phyloP scores from a whole-genome alignment of 1,140 invertebrate species.

The Philaenus spumarius region DNA sequence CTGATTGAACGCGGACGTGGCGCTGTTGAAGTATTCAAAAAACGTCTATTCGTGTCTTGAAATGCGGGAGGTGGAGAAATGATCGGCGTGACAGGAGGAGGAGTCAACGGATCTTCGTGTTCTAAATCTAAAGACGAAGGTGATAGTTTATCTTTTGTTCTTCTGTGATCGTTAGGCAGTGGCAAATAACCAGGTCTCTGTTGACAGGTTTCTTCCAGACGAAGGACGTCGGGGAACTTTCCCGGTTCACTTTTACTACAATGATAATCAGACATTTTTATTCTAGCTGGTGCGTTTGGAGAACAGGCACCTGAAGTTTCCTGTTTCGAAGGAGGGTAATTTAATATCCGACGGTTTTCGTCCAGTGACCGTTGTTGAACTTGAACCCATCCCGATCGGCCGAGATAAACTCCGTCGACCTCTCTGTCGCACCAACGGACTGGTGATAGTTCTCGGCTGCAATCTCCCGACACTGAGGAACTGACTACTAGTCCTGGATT shows the following conservation, averaged over 20 bases:
- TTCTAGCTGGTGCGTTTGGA: conserved; percentile 29
- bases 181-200: conserved; percentile 42
- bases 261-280: conserved; percentile 50
- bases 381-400: conserved; percentile 51
- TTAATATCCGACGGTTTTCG: conserved; percentile 41
- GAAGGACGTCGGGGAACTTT: conserved; percentile 36
- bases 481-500: conserved; percentile 1
- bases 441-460: conserved; percentile 49
- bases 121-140: conserved; percentile 28
- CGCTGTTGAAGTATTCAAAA: conserved; percentile 1
- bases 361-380: conserved; percentile 51
- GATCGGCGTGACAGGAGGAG: conserved; percentile 50
- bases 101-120: conserved; percentile 41
- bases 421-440: conserved; percentile 53
- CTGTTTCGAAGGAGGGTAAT: conserved; percentile 7
- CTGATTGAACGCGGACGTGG: conserved; percentile 31
- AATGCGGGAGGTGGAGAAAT: conserved; percentile 55
- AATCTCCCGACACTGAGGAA: conserved; percentile 20
- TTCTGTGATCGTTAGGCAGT: conserved; percentile 33
- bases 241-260: conserved; percentile 48
- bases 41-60: conserved; percentile 40
- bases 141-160: conserved; percentile 23
- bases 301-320: neutral
- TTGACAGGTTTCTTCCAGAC: conserved; percentile 25
- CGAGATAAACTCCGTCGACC: conserved; percentile 51